These are phyloP conservation scores for Axinella damicornis DNA, from an alignment of 37 sponge, comb jelly and placozoan species.

Conservation along the genomic window DNA sequence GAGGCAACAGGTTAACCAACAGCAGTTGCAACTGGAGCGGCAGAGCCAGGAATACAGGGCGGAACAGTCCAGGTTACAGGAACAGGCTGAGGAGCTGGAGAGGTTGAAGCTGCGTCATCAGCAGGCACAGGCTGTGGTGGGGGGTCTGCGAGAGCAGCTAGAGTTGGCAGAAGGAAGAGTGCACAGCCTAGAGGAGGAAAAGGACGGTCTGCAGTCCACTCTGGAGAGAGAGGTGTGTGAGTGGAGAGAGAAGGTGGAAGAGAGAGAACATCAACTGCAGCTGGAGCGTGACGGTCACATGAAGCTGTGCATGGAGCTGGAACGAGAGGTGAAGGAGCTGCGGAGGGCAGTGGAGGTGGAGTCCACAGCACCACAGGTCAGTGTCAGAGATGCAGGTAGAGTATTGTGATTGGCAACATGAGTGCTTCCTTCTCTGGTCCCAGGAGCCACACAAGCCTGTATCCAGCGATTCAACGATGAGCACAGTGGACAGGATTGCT, in stretches of 20 bases:
- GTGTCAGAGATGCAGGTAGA: no score
- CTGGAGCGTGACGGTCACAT: constrained; percentile 26
- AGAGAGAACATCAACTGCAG: neutral
- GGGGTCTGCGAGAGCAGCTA: neutral
- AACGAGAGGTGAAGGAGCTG: constrained; percentile 49
- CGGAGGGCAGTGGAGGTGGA: constrained; percentile 11
- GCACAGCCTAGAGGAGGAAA: neutral
- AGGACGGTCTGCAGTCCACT: neutral
- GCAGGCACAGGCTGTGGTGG: constrained; percentile 8
- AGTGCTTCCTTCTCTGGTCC: no score
- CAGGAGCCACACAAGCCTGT: no score
- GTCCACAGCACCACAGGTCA: no score
- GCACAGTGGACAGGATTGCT: no score
- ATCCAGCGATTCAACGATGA: no score
- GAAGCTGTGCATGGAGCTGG: constrained; percentile 59
- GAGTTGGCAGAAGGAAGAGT: constrained; percentile 7
- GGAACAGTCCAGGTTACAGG: neutral
- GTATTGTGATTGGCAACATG: no score
- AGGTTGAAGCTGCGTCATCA: neutral
- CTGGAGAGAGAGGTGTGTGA: neutral
- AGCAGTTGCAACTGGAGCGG: neutral
- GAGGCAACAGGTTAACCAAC: neutral
- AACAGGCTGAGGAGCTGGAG: neutral
- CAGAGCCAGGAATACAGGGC: neutral
- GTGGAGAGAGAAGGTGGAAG: neutral